Base-by-base conservation (phyloP, 2,113 vertebrate genomes). In the Lepus timidus region DNA sequence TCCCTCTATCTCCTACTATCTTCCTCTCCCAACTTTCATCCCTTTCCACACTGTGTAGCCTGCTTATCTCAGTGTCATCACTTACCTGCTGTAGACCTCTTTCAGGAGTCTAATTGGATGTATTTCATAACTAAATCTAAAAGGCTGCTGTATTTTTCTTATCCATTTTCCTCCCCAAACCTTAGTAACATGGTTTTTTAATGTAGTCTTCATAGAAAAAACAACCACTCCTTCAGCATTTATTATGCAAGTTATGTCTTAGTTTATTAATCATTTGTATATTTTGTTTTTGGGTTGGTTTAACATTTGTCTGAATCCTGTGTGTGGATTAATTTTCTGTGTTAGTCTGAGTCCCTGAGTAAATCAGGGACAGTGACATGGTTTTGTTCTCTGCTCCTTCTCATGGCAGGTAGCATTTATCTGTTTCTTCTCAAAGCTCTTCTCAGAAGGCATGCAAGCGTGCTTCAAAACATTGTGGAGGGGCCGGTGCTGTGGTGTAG, bases 281-380 rank as follows among this genome's bases (percentile, higher is more conserved):
- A 82, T 90, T 36, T 83, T 73, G 82, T 76, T 74, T 93, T 76
- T 9, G 27, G 36, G 85, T 67, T 84, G 51, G 19, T 61, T 93
- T 91, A 67, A 8, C 75, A 73, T 85, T 85, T 84, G 36, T 85
- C 22, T 91, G 51, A 83, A 44, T 86, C 65, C 44, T 55, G 3
- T 58, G 4, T 51, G 19, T 88, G 62, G 16, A n/a, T 64, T 78
- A 16, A 14, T 29, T 95, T 62, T 94, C 81, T 62, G 16, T 76
- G 49, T 87, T 58, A 92, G 33, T 70, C 13, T 27, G 16, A 80
- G 22, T 76, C 71, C n/a, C 44, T 58, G 12, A 83, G 1, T 93
- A 14, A 64, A 55, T 93, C 49, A 27, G 36, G 36, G 25, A 82
- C 8, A 78, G 12, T 55, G 36, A 62, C n/a, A 55, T 27, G 58